Conservation (phyloP, 2,888 invertebrate genomes). For the Xylophagus ater region DNA sequence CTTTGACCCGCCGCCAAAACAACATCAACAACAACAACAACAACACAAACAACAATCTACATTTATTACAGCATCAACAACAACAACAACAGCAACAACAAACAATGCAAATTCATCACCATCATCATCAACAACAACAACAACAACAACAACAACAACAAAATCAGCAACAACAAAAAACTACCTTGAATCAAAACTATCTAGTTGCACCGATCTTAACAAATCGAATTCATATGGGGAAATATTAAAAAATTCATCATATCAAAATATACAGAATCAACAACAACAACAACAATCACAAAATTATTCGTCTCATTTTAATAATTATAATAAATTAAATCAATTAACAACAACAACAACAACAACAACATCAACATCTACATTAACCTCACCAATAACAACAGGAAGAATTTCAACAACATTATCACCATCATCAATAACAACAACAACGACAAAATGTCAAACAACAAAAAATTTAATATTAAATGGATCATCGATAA, state of each 20-base stretch:
- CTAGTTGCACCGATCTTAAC: constrained; percentile 25
- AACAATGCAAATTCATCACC: constrained; percentile 29
- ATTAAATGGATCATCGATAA: constrained; percentile 10
- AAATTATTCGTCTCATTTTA: too few species aligned
- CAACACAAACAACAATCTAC: too few species aligned
- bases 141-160: constrained; percentile 19
- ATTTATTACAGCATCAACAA: constrained; percentile 20
- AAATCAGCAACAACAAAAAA: constrained; percentile 16
- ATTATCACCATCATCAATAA: constrained; percentile 13
- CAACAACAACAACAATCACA: constrained; percentile 6
- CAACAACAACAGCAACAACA: constrained; percentile 22
- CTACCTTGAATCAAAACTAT: constrained; percentile 4
- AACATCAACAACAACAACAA: constrained; percentile 23
- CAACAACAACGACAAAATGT: constrained; percentile 8
- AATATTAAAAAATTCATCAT: constrained; percentile 26
- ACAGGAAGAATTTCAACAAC: constrained; percentile 12
- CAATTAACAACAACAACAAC: not conserved
- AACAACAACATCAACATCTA: constrained; percentile 13
- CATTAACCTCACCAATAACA: constrained; percentile 12
- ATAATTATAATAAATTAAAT: constrained; percentile 5
- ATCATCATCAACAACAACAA: constrained; percentile 19
- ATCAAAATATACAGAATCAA: constrained; percentile 8
- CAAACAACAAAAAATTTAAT: constrained; percentile 8
- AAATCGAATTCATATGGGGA: constrained; percentile 33
- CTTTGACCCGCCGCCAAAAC: constrained; percentile 36